phyloP scores from a whole-genome alignment of 2,113 vertebrate species.

The Danionella cerebrum region DNA sequence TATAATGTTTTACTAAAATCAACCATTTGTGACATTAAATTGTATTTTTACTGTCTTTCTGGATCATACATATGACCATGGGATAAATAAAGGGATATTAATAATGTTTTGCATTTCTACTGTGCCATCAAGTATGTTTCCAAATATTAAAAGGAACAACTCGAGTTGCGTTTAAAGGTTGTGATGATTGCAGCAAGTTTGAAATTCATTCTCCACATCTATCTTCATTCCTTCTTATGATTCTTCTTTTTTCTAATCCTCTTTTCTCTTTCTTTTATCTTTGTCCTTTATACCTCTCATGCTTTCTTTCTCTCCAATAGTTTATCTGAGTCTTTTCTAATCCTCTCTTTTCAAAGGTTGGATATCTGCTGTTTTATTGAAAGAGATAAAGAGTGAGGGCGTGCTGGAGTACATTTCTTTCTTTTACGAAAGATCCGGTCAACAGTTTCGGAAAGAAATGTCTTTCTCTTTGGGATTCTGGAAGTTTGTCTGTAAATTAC shows the following conservation, averaged over 20 bases:
- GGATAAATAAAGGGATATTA: too few relatives aligned
- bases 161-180: conserved; percentile 1
- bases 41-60: too few relatives aligned
- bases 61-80: too few relatives aligned
- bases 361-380: conserved; percentile 22
- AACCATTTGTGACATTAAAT: too few relatives aligned
- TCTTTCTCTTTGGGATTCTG: background rate
- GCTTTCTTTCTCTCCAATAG: conserved; percentile 26
- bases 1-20: too few relatives aligned
- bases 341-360: conserved; percentile 27
- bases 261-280: conserved; percentile 34
- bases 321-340: conserved; percentile 38
- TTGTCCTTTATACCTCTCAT: conserved; percentile 25
- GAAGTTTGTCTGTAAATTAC: background rate
- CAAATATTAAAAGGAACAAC: background rate
- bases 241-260: conserved; percentile 34
- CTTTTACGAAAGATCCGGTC: background rate
- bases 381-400: conserved; percentile 13
- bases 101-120: too few relatives aligned
- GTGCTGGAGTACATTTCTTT: background rate
- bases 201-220: conserved; percentile 16
- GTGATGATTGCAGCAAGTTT: background rate
- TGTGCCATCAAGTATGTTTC: too few relatives aligned
- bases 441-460: background rate
- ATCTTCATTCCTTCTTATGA: conserved; percentile 22